Percentiles rank a stretch among this genome's conserved stretches.
phyloP scores from a whole-genome alignment of 2,797 vertebrate species.

The Cynopterus sphinx region DNA sequence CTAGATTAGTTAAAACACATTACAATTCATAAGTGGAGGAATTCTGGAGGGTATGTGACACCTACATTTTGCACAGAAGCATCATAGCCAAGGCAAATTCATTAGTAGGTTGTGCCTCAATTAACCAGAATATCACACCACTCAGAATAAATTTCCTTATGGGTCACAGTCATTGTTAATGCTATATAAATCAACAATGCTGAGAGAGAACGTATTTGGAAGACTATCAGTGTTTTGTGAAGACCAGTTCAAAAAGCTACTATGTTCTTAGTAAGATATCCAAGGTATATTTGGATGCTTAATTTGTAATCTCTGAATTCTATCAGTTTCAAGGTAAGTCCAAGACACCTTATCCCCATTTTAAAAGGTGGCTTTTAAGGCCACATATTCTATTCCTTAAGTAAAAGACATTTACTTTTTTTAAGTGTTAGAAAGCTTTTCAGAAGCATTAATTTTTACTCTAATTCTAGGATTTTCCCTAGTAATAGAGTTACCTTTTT shows the following conservation, averaged over 20 bases:
- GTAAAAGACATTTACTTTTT: background rate
- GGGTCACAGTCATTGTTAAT: background rate
- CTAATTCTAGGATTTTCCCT: slow-evolving; percentile 33
- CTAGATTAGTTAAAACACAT: slow-evolving; percentile 37
- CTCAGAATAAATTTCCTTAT: background rate
- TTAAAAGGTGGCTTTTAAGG: slow-evolving; percentile 51
- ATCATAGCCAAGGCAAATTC: background rate
- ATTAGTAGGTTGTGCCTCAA: slow-evolving; percentile 10
- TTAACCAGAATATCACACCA: background rate
- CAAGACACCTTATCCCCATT: background rate
- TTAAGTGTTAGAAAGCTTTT: background rate
- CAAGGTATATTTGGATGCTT: background rate
- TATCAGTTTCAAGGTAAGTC: background rate
- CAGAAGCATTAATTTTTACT: slow-evolving; percentile 44
- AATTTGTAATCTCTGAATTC: slow-evolving; percentile 38
- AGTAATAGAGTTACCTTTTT: slow-evolving; percentile 19
- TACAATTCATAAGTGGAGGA: background rate
- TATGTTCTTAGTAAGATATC: background rate
- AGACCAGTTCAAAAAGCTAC: background rate
- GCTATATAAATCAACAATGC: slow-evolving; percentile 5
- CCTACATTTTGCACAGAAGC: background rate
- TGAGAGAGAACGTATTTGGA: slow-evolving; percentile 8
- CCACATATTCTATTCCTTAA: slow-evolving; percentile 21
- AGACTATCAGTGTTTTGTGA: slow-evolving; percentile 15
- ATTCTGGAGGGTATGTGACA: background rate